Evolutionary conservation across 2,113 vertebrate genomes (phyloP).

Genomic region (Erinaceus europaeus): DNA sequence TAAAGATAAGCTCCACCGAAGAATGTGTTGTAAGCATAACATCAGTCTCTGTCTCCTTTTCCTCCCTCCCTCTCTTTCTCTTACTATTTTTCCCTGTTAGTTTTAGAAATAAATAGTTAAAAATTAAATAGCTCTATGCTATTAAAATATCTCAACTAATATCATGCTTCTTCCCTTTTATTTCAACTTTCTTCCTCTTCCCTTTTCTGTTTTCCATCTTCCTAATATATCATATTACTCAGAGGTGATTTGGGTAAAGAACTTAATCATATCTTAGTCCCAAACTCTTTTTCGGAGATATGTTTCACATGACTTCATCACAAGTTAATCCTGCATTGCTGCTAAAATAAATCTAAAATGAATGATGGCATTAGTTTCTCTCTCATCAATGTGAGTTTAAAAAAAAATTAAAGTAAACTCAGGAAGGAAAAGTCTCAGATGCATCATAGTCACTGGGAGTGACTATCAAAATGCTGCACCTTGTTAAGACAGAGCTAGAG

Average conservation of each 20-base stretch:
- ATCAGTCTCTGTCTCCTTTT: conserved; percentile 18
- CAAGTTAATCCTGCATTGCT: conserved; percentile 58
- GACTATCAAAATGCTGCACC: background rate
- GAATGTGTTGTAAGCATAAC: conserved; percentile 8
- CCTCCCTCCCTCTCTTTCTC: background rate
- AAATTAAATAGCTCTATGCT: conserved; percentile 33
- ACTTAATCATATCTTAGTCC: background rate
- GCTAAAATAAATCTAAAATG: conserved; percentile 65
- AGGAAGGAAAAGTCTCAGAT: conserved; percentile 68
- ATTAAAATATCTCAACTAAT: conserved; percentile 50
- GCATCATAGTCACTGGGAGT: background rate
- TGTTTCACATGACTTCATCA: conserved; percentile 56
- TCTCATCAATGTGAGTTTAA: conserved; percentile 48
- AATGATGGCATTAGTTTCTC: conserved; percentile 64
- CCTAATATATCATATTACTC: background rate
- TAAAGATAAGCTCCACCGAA: background rate
- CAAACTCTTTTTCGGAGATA: conserved; percentile 29
- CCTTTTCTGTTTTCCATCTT: background rate
- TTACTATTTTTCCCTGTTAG: background rate
- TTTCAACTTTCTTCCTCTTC: background rate
- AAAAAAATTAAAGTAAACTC: conserved; percentile 61
- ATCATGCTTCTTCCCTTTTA: conserved; percentile 53
- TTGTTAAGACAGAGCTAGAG: background rate
- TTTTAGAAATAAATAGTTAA: conserved; percentile 49
- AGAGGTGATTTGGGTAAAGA: conserved; percentile 25